phyloP scores from a whole-genome alignment of 2,888 invertebrate genomes.

The Scaptodrosophila latifasciaeformis region DNA sequence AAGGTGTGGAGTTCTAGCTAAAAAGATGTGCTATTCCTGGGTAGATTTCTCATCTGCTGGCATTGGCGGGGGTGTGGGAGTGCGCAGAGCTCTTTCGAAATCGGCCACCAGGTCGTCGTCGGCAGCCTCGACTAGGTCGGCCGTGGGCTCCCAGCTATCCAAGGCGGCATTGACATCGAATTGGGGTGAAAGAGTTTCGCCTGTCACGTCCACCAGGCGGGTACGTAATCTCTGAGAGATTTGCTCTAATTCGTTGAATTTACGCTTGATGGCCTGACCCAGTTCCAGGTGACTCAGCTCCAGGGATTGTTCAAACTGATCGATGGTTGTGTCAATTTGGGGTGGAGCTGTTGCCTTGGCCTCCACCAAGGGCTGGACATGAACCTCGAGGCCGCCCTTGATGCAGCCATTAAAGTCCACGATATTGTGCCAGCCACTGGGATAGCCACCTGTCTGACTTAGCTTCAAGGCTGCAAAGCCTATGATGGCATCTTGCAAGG shows the following conservation, averaged over 20 bases:
- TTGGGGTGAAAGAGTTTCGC: conserved; percentile 76
- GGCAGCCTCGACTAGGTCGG: conserved; percentile 71
- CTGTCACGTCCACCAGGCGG: conserved; percentile 78
- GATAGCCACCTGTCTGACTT: conserved; percentile 76
- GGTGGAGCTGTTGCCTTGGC: conserved; percentile 8
- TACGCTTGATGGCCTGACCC: conserved; percentile 77
- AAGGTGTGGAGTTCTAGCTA: conserved; percentile 20
- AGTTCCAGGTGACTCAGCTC: conserved; percentile 72
- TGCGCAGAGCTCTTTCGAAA: conserved; percentile 79
- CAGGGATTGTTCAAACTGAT: conserved; percentile 64
- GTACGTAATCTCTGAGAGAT: conserved; percentile 79
- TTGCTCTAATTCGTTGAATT: conserved; percentile 80
- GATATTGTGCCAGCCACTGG: conserved; percentile 81
- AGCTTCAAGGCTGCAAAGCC: conserved; percentile 80
- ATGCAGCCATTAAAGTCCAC: conserved; percentile 78
- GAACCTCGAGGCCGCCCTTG: conserved; percentile 80
- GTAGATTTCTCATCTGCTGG: conserved; percentile 38
- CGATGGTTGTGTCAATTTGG: conserved; percentile 56
- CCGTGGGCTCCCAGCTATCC: conserved; percentile 49
- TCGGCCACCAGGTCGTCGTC: conserved; percentile 71
- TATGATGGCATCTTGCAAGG: conserved; percentile 78
- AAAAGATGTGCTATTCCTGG: conserved; percentile 27
- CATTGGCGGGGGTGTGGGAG: conserved; percentile 50
- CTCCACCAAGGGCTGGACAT: conserved; percentile 75
- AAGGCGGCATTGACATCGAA: conserved; percentile 69